Percentiles rank a stretch among this genome's conserved stretches.
phyloP scores from a whole-genome alignment of 2,888 invertebrate species.

The Volucella bombylans region DNA sequence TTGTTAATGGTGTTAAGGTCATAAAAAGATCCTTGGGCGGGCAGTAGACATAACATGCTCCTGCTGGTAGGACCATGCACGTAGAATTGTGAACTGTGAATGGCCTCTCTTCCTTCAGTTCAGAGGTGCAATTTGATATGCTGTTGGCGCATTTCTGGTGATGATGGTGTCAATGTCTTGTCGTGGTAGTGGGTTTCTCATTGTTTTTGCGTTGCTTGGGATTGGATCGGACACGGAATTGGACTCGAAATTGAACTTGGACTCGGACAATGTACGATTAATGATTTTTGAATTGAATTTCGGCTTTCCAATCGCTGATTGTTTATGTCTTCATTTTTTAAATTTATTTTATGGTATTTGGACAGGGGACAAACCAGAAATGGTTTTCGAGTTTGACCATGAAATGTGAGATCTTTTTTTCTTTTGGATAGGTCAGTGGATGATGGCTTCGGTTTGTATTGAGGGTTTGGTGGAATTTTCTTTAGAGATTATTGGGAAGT shows the following conservation, averaged over 20 bases:
- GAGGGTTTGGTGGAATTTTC: slow-evolving; percentile 14
- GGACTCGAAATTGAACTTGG: too few relatives aligned
- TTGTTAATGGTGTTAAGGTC: slow-evolving; percentile 70
- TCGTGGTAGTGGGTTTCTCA: neutral
- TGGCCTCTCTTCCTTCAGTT: slow-evolving; percentile 11
- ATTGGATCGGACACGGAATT: neutral
- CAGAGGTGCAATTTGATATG: slow-evolving; percentile 66
- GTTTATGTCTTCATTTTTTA: slow-evolving; percentile 60
- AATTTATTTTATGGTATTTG: slow-evolving; percentile 1
- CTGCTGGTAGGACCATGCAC: slow-evolving; percentile 50
- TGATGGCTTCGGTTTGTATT: slow-evolving; percentile 15
- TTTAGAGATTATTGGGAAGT: slow-evolving; percentile 35
- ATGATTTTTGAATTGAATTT: slow-evolving; percentile 61
- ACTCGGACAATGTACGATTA: slow-evolving; percentile 37
- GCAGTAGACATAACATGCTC: slow-evolving; percentile 49
- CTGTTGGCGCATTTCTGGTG: slow-evolving; percentile 17
- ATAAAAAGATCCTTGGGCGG: slow-evolving; percentile 70
- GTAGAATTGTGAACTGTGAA: slow-evolving; percentile 9
- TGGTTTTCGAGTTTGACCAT: slow-evolving; percentile 6
- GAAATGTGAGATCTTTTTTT: slow-evolving; percentile 59
- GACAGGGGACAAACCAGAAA: neutral
- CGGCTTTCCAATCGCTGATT: slow-evolving; percentile 43
- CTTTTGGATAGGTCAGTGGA: slow-evolving; percentile 3
- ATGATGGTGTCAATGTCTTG: slow-evolving; percentile 41
- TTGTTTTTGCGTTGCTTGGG: slow-evolving; percentile 30